Base-by-base conservation (phyloP, 2,113 vertebrate genomes). In the Malaclemys terrapin region DNA sequence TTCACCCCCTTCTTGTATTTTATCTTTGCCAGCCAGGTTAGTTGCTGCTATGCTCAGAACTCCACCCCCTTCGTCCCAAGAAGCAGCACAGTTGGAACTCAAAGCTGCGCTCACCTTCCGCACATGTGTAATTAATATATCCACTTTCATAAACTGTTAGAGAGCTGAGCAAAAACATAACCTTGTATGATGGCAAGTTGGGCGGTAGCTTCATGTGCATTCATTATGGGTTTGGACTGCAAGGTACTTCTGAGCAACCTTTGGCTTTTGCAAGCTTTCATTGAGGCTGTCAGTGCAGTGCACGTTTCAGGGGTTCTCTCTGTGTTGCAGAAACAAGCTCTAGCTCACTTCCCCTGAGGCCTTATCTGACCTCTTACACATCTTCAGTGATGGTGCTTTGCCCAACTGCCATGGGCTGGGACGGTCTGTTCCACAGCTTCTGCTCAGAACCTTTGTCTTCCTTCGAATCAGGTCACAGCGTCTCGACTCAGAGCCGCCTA, bases 141-240 rank as follows among this genome's bases (percentile, higher is more conserved):
- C 35, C 78, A 1, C 27, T 93, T 86, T 91, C 6, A 6, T 62
- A 13, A 16, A 76, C 10, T 62, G 89, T 88, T 88, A 20, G 31
- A 10, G 22, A 45, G 6, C 38, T 82, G 3, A 91, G 17, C 2
- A 11, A 38, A 20, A 72, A 19, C 8, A 72, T 38, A 72, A 8
- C 27, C 57, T 59, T 59, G 11, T 5, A 59, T 50, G 45, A 12
- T 81, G 25, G 19, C 57, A 12, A 2, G 0, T 0, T 56, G 1
- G 65, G 20, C 19, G 53, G 1, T 5, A 1, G 53, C 83, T 53
- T 0, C 0, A 1, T 79, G 2, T 83, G 2, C 5, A 75, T 65
- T 35, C 65, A 10, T 72, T 72, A 20, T n/a, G n/a, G 25, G 57
- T 12, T 59, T 72, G 35, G 10, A 22, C 65, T 13, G 31, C 35